These are phyloP conservation scores for Panzeria rudis DNA, from an alignment of 2,888 invertebrate species.

Conservation along the genomic window DNA sequence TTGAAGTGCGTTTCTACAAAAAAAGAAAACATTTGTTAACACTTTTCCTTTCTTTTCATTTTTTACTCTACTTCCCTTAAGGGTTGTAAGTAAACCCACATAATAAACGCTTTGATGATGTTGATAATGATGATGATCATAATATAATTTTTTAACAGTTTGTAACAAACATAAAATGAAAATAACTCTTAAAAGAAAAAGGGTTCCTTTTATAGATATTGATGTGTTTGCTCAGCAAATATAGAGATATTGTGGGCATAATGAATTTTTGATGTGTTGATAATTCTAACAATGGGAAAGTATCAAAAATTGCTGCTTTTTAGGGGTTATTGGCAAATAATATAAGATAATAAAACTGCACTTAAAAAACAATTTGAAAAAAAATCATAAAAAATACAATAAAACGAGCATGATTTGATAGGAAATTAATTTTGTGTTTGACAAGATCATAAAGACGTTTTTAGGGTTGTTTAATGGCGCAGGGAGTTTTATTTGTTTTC, in stretches of 20 bases:
- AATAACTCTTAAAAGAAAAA: no score
- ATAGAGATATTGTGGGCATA: constrained; percentile 58
- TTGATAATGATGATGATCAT: constrained; percentile 36
- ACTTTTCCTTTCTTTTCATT: constrained; percentile 25
- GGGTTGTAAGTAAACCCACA: constrained; percentile 64
- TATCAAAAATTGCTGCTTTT: constrained; percentile 37
- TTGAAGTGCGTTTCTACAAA: constrained; percentile 27
- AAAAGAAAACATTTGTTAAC: constrained; percentile 38
- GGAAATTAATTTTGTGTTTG: constrained; percentile 22
- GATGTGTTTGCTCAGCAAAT: constrained; percentile 22
- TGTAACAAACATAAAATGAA: no score
- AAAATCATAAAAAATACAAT: constrained; percentile 41
- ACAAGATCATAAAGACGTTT: constrained; percentile 25
- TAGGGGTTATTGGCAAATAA: constrained; percentile 39
- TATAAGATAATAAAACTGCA: constrained; percentile 48
- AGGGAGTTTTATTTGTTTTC: constrained; percentile 1
- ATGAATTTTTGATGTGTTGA: constrained; percentile 64
- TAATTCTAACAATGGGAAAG: constrained; percentile 48
- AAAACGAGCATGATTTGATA: constrained; percentile 13
- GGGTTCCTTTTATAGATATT: constrained; percentile 1
- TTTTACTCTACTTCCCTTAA: constrained; percentile 2
- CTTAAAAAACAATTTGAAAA: constrained; percentile 38
- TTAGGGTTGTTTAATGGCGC: background rate
- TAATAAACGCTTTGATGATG: constrained; percentile 45
- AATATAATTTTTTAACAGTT: constrained; percentile 62